Percentiles rank a stretch among this genome's conserved stretches.
These are phyloP conservation scores for Menura novaehollandiae DNA, from an alignment of 2,113 vertebrate genomes.

Conservation along the genomic window DNA sequence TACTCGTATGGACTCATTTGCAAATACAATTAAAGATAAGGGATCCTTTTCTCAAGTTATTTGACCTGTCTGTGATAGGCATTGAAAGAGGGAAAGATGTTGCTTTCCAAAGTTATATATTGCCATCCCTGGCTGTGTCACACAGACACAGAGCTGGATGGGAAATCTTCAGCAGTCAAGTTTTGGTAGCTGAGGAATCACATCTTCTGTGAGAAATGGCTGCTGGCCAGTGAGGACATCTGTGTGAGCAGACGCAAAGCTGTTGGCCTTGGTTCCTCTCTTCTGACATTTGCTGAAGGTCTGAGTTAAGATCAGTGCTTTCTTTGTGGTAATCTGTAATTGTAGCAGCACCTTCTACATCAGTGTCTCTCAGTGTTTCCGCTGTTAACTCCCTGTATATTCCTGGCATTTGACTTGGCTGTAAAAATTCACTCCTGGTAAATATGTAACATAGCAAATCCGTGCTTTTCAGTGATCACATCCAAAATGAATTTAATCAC, in stretches of 20 bases:
- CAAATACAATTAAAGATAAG: background rate
- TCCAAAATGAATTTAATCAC: background rate
- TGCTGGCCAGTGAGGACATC: background rate
- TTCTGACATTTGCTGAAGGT: background rate
- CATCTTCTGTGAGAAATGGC: background rate
- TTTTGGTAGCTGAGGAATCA: background rate
- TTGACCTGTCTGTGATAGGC: background rate
- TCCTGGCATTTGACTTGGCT: background rate
- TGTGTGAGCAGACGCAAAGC: slow-evolving; percentile 15
- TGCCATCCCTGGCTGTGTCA: background rate
- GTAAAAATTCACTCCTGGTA: background rate
- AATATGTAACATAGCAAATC: background rate
- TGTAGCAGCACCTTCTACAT: background rate
- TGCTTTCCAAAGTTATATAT: background rate
- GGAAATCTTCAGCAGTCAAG: background rate
- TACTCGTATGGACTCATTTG: background rate
- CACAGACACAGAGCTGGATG: background rate
- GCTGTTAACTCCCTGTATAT: background rate
- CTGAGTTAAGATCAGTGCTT: background rate
- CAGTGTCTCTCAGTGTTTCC: background rate
- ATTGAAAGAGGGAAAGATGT: background rate
- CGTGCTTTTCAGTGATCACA: background rate
- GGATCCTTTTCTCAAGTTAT: background rate
- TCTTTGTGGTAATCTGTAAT: background rate
- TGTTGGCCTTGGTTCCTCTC: background rate